These are phyloP conservation scores for Merops nubicus DNA, from an alignment of 2,113 vertebrate species.

Conservation along the genomic window DNA sequence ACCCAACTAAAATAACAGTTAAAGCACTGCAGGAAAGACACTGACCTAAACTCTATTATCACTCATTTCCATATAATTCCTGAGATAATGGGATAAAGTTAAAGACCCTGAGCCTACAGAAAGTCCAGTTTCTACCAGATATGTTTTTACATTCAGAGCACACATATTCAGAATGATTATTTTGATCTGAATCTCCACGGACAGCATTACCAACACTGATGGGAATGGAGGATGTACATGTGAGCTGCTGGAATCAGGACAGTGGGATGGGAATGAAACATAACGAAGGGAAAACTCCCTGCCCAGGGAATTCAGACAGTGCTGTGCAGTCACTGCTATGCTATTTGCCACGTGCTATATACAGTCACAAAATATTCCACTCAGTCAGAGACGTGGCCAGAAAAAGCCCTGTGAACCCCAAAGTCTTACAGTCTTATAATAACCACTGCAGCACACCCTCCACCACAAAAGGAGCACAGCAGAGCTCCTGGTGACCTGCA, in stretches of 20 bases:
- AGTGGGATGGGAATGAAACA: not conserved
- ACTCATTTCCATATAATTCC: not conserved
- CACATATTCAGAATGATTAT: not conserved
- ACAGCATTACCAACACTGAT: fast-evolving
- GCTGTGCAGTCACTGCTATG: slow-evolving; percentile 68
- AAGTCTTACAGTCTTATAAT: slow-evolving; percentile 69
- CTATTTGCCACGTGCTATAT: slow-evolving; percentile 71
- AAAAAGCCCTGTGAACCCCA: slow-evolving; percentile 67
- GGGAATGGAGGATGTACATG: fast-evolving
- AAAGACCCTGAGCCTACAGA: not conserved
- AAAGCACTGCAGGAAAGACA: not conserved
- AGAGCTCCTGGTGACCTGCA: slow-evolving; percentile 2
- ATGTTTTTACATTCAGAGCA: not conserved
- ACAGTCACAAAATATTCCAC: slow-evolving; percentile 71
- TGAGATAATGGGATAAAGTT: not conserved
- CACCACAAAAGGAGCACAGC: slow-evolving; percentile 34
- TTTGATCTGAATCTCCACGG: not conserved
- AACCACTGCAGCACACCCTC: slow-evolving; percentile 28
- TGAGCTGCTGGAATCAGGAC: not conserved
- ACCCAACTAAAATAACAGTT: not conserved
- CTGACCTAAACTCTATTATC: not conserved
- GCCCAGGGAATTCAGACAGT: slow-evolving; percentile 68
- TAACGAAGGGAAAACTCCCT: slow-evolving; percentile 47
- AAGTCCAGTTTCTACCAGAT: not conserved
- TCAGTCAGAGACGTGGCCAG: slow-evolving; percentile 56